Evolutionary conservation across 2,113 vertebrate genomes (phyloP), one percentile per base, ranked within the genome.

Genomic region (Coptodon bakossiorum): DNA sequence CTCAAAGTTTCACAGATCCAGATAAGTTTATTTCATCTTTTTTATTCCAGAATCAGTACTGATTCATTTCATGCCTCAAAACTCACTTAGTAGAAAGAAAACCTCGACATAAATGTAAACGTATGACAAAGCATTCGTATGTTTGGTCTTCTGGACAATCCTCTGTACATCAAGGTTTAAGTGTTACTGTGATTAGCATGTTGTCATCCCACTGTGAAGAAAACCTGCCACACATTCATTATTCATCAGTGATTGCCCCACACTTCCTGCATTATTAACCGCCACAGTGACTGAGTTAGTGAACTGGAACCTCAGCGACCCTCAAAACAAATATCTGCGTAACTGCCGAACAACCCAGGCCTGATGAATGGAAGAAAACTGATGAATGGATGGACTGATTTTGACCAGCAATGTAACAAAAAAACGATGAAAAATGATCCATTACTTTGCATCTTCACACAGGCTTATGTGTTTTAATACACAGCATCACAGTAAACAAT

Each of bases 191-290:
- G 90, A 91, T 93, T 91, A 90, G 31, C 53, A 66, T 31, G 68
- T 9, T 12, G 78, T 57, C 8, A 12, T 68, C 48, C 11, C 1
- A 40, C 78, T 63, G 82, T 31, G 83, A 86, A 57, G 56, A 88
- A 80, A 84, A 78, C 57, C 81, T 45, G 43, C 27, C 38, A n/a
- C 8, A 17, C 61, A 14, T 91, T 68, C 56, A 89, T 89, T 85
- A 91, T 91, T 91, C 29, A 93, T 40, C 71, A 48, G 80, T 22
- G 79, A 81, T 79, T 82, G 27, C 66, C 54, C 7, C 52, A 87
- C 63, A 40, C 61, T 2, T 68, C n/a, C 40, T 91, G 61, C 73
- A 91, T 91, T 93, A 89, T 91, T 90, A 71, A 71, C 36, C 2
- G n/a, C n/a, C n/a, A 71, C n/a, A 40, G n/a, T 43, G 66, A 14